Base-by-base conservation (phyloP, 2,888 invertebrate species). In the Selenia dentaria region DNA sequence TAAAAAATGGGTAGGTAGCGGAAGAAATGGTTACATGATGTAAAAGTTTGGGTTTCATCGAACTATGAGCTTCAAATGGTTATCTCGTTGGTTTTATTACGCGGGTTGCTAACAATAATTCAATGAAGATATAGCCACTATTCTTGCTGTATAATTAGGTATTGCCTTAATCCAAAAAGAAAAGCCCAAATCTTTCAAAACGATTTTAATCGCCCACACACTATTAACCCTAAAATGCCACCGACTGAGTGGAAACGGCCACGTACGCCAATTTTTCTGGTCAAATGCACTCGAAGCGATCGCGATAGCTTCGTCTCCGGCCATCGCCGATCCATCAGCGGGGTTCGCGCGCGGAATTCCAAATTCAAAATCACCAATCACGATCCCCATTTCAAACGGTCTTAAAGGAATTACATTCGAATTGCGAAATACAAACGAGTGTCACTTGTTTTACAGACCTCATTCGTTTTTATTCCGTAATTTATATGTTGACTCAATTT, bases 331-430 rank as follows among this genome's bases (percentile, higher is more conserved):
- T 88, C 87, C 83, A 88, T 89, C 88, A 88, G 75, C 72, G 62
- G 52, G 44, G 64, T 62, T 75, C 83, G 86, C 84, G 84, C 64
- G 74, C 73, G 64, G 89, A 89, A 89, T 88, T 74, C 72, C 67
- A 85, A 88, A 83, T 84, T 74, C 69, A 72, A 79, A 81, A 85
- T 82, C 76, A 76, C 86, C 88, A 86, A 85, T 86, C 72, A 74
- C 70, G 54, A 50, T 49, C 61, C 65, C 70, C 70, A 70, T 72
- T 75, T 68, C 76, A 71, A 83, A 86, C 57, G 65, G 83, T 57
- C 83, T 67, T 83, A 84, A 70, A 52, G 70, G 70, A 57, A 62
- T 64, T 62, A 67, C 54, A 61, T 59, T 67, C 66, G 71, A 69
- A 73, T 73, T 74, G 79, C 78, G 74, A 87, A 85, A 77, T 74